Base-by-base conservation (phyloP, 1,140 invertebrate species). In the Sweltsa coloradensis region DNA sequence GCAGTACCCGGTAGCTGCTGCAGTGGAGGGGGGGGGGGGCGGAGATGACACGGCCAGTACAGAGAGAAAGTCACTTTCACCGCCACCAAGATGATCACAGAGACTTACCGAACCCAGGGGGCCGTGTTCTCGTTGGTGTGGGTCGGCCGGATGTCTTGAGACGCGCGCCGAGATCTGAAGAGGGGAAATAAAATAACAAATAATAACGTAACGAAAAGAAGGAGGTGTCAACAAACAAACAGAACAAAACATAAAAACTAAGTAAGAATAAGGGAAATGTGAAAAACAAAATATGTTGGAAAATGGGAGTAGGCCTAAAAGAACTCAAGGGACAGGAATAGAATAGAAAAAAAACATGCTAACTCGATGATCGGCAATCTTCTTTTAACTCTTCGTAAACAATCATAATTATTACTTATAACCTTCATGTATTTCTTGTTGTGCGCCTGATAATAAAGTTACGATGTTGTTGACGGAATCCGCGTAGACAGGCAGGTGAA, bases 141-240 rank as follows among this genome's bases (percentile, higher is more conserved):
- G 55, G 75, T 75, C n/a, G n/a, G n/a, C n/a, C n/a, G n/a, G 55
- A 79, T 72, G 68, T 86, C 82, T 71, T 85, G 82, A 57, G 82
- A 85, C 62, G 83, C 80, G 58, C 83, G 78, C 61, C 83, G 78
- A 72, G 81, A 83, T 78, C 67, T 69, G 50, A 62, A 59, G 53
- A 54, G 59, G 60, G 46, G 60, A 64, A 54, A 45, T 46, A 61
- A 61, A 50, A 48, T 44, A 47, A 48, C 53, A 60, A 65, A 51
- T 51, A 19, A 43, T 29, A 47, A 37, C 24, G 21, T 24, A 45
- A 37, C 44, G 25, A 14, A 47, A 47, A 41, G 18, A 2, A 29
- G 23, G 3, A 25, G 27, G 13, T 25, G 14, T 39, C 14, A 7
- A 43, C n/a, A 2, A 3, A 3, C 5, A 53, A 52, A 56, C 34